Percentiles rank a stretch among this genome's conserved stretches.
These are phyloP conservation scores for Ophion obscuratus DNA, from an alignment of 2,888 invertebrate genomes.

Conservation along the genomic window DNA sequence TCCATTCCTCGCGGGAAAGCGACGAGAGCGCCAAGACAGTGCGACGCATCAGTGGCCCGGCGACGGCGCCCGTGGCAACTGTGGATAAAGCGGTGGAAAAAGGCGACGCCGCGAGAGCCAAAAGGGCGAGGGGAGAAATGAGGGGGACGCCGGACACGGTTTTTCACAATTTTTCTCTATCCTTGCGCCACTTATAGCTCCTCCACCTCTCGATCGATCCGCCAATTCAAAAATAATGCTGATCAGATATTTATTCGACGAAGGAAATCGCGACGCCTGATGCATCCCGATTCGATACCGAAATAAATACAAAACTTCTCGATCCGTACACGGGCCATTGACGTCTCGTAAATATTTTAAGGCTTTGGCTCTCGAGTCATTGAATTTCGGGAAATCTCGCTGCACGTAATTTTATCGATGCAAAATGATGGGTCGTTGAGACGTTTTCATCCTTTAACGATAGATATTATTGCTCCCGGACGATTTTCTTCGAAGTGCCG, in stretches of 20 bases:
- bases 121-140: not conserved
- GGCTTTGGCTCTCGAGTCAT: not conserved
- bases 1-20: constrained; percentile 60
- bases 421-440: not conserved
- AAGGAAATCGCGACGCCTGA: not conserved
- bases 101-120: not conserved
- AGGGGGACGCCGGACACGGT: not conserved
- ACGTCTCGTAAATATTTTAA: constrained; percentile 1
- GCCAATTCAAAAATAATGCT: constrained; percentile 48
- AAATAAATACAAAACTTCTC: not conserved
- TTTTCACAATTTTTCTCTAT: constrained; percentile 20
- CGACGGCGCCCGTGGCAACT: constrained; percentile 58
- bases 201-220: constrained; percentile 43
- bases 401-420: not conserved
- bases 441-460: not conserved
- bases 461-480: not conserved
- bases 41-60: constrained; percentile 40
- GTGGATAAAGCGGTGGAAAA: not conserved
- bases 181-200: constrained; percentile 5
- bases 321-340: not conserved
- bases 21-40: constrained; percentile 59
- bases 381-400: not conserved
- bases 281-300: constrained; percentile 5
- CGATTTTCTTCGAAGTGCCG: not conserved
- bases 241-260: constrained; percentile 42